Evolutionary conservation across 2,113 vertebrate genomes (phyloP).

Genomic region (Cygnus buccinator): DNA sequence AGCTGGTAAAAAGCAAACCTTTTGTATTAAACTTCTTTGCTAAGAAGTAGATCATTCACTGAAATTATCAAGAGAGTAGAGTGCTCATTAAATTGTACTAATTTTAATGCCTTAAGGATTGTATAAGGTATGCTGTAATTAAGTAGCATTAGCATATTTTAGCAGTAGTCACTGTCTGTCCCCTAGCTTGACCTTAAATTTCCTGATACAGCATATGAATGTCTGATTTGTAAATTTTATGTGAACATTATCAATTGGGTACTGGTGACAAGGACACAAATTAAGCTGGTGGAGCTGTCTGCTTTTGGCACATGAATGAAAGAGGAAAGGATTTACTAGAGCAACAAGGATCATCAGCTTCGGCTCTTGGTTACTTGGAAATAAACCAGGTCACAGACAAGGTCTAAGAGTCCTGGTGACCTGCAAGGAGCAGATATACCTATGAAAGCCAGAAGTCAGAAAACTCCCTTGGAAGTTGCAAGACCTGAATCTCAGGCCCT

Average conservation of each 20-base stretch:
- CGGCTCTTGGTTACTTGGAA: neutral
- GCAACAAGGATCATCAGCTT: neutral
- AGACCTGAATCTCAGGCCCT: neutral
- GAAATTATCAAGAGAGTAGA: slow-evolving; percentile 15
- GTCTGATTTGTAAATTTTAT: slow-evolving; percentile 29
- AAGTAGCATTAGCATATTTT: slow-evolving; percentile 59
- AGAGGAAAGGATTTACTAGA: neutral
- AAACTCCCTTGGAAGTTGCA: neutral
- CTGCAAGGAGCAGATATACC: neutral
- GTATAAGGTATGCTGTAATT: slow-evolving; percentile 41
- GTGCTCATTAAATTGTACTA: slow-evolving; percentile 26
- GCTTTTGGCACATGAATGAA: neutral
- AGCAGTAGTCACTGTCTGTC: slow-evolving; percentile 29
- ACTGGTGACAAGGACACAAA: neutral
- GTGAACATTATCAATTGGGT: neutral
- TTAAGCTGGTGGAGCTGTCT: neutral
- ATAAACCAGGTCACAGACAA: neutral
- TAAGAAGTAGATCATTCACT: slow-evolving; percentile 1
- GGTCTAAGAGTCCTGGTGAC: neutral
- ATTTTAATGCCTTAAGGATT: slow-evolving; percentile 42
- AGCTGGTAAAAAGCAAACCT: slow-evolving; percentile 17
- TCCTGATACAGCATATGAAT: slow-evolving; percentile 2
- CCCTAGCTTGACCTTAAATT: slow-evolving; percentile 16
- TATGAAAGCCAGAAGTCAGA: neutral
- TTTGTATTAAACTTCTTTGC: slow-evolving; percentile 37